Evolutionary conservation across 2,888 invertebrate genomes (phyloP).

Genomic region (Agrochola macilenta): DNA sequence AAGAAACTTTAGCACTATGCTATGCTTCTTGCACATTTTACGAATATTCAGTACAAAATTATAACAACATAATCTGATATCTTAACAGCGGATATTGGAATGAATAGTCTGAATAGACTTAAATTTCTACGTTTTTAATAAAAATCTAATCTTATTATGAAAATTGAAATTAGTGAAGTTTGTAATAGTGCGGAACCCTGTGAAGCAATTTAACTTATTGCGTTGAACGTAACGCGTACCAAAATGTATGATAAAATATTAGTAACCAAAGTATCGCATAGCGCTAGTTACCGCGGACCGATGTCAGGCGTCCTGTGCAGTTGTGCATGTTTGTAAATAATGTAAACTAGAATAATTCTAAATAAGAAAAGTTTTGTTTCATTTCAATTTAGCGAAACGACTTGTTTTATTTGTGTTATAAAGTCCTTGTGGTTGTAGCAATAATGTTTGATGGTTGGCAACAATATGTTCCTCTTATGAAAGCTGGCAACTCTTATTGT

Average conservation of each 20-base stretch:
- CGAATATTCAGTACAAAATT: slow-evolving; percentile 62
- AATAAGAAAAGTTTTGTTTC: slow-evolving; percentile 72
- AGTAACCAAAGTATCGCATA: slow-evolving; percentile 71
- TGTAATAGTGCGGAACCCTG: slow-evolving; percentile 56
- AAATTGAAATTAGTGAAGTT: slow-evolving; percentile 45
- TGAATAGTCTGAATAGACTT: slow-evolving; percentile 49
- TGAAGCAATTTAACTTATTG: slow-evolving; percentile 67
- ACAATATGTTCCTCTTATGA: slow-evolving; percentile 29
- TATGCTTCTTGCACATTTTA: slow-evolving; percentile 65
- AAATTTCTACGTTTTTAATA: slow-evolving; percentile 45
- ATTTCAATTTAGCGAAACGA: slow-evolving; percentile 61
- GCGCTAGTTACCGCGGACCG: slow-evolving; percentile 74
- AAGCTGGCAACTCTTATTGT: slow-evolving; percentile 31
- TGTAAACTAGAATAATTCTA: slow-evolving; percentile 66
- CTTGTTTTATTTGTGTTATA: slow-evolving; percentile 65
- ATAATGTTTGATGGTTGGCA: slow-evolving; percentile 45
- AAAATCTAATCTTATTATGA: slow-evolving; percentile 38
- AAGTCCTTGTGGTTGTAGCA: slow-evolving; percentile 54
- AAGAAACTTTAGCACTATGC: slow-evolving; percentile 62
- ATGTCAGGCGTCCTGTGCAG: slow-evolving; percentile 60
- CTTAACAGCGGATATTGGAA: slow-evolving; percentile 19
- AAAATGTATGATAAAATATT: slow-evolving; percentile 77
- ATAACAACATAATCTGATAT: slow-evolving; percentile 29
- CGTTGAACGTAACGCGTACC: slow-evolving; percentile 69
- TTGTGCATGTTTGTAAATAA: slow-evolving; percentile 72